Conservation (phyloP, 2,888 invertebrate genomes). For the Aspidiotus destructor region DNA sequence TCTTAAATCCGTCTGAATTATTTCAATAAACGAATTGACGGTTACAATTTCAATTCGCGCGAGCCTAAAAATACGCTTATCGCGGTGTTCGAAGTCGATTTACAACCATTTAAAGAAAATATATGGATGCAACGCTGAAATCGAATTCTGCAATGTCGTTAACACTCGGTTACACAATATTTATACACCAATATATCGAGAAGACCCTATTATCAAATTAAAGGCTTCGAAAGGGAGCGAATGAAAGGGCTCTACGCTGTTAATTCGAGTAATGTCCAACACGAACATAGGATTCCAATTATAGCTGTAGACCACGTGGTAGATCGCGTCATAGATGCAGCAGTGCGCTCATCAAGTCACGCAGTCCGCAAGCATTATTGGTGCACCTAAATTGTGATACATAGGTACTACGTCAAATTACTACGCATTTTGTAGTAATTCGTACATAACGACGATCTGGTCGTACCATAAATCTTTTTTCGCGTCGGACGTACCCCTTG, state of each 20-base stretch:
- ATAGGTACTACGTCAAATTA: too few relatives aligned
- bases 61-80: too few relatives aligned
- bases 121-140: not conserved
- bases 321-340: not conserved
- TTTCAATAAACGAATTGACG: not conserved
- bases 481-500: too few relatives aligned
- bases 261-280: slow-evolving; percentile 10
- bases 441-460: too few relatives aligned
- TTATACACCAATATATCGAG: slow-evolving; percentile 3
- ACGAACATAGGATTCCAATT: slow-evolving; percentile 13
- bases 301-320: not conserved
- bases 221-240: not conserved
- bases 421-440: too few relatives aligned
- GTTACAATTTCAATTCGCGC: not conserved
- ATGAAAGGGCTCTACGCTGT: not conserved
- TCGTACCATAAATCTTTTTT: too few relatives aligned
- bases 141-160: slow-evolving; percentile 6
- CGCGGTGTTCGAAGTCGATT: not conserved
- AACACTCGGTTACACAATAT: slow-evolving; percentile 8
- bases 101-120: not conserved
- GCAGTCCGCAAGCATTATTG: too few relatives aligned
- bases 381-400: too few relatives aligned
- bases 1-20: not conserved
- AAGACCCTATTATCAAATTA: slow-evolving; percentile 15
- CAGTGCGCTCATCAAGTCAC: not conserved